Evolutionary conservation across 1,140 invertebrate species (phyloP).

Genomic region (Trialeurodes vaporariorum): DNA sequence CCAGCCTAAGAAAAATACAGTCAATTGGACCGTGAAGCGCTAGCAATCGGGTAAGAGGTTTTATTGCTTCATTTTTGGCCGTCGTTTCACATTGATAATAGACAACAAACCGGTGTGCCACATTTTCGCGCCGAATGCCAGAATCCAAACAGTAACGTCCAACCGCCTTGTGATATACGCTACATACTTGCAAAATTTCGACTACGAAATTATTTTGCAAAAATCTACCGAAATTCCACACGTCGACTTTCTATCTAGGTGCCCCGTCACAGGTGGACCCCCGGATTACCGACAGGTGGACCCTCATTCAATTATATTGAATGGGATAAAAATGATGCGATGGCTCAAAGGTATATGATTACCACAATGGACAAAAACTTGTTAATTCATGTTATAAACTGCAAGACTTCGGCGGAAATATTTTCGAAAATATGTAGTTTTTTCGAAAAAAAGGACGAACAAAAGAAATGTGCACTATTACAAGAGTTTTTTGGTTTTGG

Average conservation of each 20-base stretch:
- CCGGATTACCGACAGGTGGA: not conserved
- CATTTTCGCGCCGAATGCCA: conserved; percentile 24
- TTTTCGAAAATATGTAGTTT: not conserved
- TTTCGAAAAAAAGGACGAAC: not conserved
- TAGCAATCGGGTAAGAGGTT: conserved; percentile 38
- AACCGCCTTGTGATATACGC: conserved; percentile 31
- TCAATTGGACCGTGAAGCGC: conserved; percentile 38
- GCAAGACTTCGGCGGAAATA: not conserved
- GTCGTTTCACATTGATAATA: conserved; percentile 33
- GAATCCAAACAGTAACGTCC: conserved; percentile 25
- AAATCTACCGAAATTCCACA: conserved; percentile 22
- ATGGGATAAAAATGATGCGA: not conserved
- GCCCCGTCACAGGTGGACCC: conserved; percentile 9
- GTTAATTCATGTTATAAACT: not conserved
- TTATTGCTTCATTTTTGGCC: conserved; percentile 36
- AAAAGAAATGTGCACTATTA: not conserved
- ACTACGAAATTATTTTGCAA: conserved; percentile 31
- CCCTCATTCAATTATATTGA: too few species aligned
- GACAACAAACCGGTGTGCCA: conserved; percentile 33
- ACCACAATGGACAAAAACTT: not conserved
- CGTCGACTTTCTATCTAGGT: conserved; percentile 29
- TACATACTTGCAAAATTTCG: conserved; percentile 29
- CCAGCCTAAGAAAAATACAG: conserved; percentile 34
- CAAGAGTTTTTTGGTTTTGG: not conserved
- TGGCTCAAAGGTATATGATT: not conserved